Conservation (phyloP, 2,888 invertebrate species). For the Uloborus plumipes region DNA sequence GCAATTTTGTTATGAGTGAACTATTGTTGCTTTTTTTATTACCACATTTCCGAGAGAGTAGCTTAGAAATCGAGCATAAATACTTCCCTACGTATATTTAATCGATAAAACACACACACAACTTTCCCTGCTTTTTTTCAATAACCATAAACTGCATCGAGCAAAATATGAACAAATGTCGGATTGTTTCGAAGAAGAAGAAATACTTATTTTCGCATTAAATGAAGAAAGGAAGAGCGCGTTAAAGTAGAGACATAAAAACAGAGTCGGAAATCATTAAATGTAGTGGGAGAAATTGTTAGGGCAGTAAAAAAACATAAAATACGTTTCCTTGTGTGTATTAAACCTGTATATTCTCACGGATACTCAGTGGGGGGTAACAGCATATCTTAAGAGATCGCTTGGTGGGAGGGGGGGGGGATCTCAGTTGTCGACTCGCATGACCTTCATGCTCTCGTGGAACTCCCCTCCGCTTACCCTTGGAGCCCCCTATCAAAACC, state of each 20-base stretch:
- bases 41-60: no score
- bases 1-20: no score
- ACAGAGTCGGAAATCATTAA: conserved; percentile 37
- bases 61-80: no score
- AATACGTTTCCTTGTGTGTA: conserved; percentile 32
- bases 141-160: no score
- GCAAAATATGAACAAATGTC: no score
- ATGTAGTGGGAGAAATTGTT: conserved; percentile 10
- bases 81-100: no score
- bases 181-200: no score
- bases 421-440: conserved; percentile 15
- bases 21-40: no score
- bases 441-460: conserved; percentile 37
- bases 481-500: conserved; percentile 39
- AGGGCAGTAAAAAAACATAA: not conserved
- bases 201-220: no score
- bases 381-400: not conserved
- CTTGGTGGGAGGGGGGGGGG: not conserved
- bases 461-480: conserved; percentile 13
- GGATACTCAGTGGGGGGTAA: conserved; percentile 8
- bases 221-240: no score
- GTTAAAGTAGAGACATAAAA: not conserved
- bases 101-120: no score
- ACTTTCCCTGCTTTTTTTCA: no score
- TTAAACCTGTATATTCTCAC: conserved; percentile 38